A percentile compares a stretch with the other conserved stretches of the same genome.
These are phyloP conservation scores for Nyctibius bracteatus DNA, from an alignment of 2,113 vertebrate species.

Conservation along the genomic window DNA sequence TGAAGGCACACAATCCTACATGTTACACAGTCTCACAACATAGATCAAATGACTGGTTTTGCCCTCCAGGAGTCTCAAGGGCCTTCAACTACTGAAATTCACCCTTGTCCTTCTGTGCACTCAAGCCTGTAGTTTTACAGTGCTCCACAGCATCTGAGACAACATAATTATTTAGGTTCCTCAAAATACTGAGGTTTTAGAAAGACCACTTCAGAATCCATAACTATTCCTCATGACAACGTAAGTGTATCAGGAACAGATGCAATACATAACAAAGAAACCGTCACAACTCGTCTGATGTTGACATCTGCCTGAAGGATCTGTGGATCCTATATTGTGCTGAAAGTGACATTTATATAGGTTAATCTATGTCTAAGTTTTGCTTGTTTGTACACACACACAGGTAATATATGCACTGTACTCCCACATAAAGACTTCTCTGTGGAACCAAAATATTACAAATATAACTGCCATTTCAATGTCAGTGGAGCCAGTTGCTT, in stretches of 20 bases:
- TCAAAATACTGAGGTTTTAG: not conserved
- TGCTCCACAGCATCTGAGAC: not conserved
- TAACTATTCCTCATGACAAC: not conserved
- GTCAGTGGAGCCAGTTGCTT: not conserved
- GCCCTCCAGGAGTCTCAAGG: not conserved
- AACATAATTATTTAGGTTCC: not conserved
- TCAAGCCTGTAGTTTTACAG: not conserved
- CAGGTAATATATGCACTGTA: not conserved
- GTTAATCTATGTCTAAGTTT: not conserved
- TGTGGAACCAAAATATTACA: not conserved
- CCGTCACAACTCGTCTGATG: not conserved
- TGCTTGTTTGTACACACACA: slow-evolving; percentile 15
- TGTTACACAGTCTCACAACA: not conserved
- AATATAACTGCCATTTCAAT: not conserved
- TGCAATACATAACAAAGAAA: not conserved
- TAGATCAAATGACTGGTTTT: not conserved
- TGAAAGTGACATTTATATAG: not conserved
- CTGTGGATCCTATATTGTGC: not conserved
- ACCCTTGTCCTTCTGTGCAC: not conserved
- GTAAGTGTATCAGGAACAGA: not conserved
- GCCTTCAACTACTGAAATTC: not conserved
- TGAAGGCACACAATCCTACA: not conserved
- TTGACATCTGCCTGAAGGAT: not conserved
- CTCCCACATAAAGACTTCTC: not conserved
- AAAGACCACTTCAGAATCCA: not conserved